Percentiles rank a stretch among this genome's conserved stretches.
Evolutionary conservation across 2,888 invertebrate genomes (phyloP).

Genomic region (Zaprionus obscuricornis): DNA sequence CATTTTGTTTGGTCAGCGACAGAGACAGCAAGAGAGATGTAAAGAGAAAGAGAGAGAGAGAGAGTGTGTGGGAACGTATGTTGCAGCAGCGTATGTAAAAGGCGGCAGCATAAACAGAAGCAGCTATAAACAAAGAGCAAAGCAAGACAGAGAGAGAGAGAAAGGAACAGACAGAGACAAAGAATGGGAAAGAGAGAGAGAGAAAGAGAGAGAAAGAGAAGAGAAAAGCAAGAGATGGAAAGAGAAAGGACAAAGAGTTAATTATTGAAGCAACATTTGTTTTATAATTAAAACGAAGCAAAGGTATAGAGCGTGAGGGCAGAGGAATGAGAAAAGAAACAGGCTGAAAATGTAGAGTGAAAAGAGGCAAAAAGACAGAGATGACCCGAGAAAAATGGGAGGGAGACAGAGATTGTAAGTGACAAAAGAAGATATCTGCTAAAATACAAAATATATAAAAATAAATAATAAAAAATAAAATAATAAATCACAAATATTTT

Average conservation of each 20-base stretch:
- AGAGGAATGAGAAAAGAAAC: too few relatives aligned
- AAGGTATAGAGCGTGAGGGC: background rate
- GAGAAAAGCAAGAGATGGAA: background rate
- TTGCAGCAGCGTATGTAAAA: too few relatives aligned
- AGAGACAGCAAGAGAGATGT: background rate
- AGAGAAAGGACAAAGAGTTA: background rate
- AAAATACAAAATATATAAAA: constrained; percentile 37
- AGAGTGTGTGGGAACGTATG: too few relatives aligned
- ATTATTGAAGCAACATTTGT: too few relatives aligned
- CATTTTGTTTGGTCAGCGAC: constrained; percentile 41
- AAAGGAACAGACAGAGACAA: background rate
- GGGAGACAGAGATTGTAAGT: too few relatives aligned
- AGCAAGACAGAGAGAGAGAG: background rate
- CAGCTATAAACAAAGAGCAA: too few relatives aligned
- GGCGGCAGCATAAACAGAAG: too few relatives aligned
- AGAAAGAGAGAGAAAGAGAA: background rate
- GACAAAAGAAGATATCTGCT: constrained; percentile 25
- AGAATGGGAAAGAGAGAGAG: background rate
- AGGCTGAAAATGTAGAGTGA: background rate
- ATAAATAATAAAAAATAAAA: constrained; percentile 17
- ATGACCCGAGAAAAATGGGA: background rate
- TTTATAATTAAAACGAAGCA: too few relatives aligned
- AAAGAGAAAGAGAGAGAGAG: background rate
- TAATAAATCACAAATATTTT: too few relatives aligned
- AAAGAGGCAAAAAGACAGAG: background rate